Evolutionary conservation across 1,140 invertebrate species (phyloP), one percentile per base, ranked within the genome.

Genomic region (Conopomorpha cramerella): DNA sequence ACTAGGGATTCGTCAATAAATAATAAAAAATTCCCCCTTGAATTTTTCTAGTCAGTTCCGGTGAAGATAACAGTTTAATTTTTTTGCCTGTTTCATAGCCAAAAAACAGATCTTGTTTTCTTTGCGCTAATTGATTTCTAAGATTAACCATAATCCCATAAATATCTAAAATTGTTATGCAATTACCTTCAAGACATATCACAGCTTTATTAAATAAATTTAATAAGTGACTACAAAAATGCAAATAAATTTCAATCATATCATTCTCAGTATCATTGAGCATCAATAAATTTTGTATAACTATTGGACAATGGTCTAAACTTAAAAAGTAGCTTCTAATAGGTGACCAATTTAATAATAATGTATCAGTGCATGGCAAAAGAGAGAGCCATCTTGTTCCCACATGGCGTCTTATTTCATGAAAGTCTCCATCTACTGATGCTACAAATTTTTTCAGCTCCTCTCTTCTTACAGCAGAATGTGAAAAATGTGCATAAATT

Each of bases 41-140:
- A 16, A 31, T 11, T 16, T 31, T 3, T 31, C 10, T 14, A 8
- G 18, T 1, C 1, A 3, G n/a, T n/a, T 55, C 46, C 30, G 44
- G 44, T 7, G 28, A 6, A 15, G 38, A 31, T 32, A 55, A 36
- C 43, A 49, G 39, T 45, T 35, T 49, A 44, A 52, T 57, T 28
- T n/a, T 29, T 29, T 29, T 29, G 4, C 11, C 11, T n/a, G 28
- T 29, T 29, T 29, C 28, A 11, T 29, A 29, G 3, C 28, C 28
- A 11, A 29, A 29, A 29, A 29, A 13, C 3, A 4, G 4, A 11
- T 29, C 3, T 29, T 29, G 4, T 29, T n/a, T 29, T 10, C 13
- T 29, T 4, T 29, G 8, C 28, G 4, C 8, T 10, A 29, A 13
- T 11, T 29, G 28, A 29, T 29, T 29, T 29, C 11, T 7, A 29